phyloP scores from a whole-genome alignment of 2,888 invertebrate species.

The Chironomus riparius region DNA sequence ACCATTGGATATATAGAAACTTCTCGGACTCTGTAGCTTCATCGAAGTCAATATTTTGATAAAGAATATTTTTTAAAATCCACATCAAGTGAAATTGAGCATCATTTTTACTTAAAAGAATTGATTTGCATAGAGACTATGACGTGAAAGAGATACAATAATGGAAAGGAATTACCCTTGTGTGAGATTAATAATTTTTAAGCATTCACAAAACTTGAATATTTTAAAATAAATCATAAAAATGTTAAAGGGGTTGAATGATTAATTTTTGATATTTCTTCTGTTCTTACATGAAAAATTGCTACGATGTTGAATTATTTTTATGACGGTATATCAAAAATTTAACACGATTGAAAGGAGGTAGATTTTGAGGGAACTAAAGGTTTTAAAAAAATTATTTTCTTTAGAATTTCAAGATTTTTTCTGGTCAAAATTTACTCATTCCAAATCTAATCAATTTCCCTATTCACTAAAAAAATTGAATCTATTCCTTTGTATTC shows the following conservation, averaged over 20 bases:
- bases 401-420: too few relatives aligned
- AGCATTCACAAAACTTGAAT: background rate
- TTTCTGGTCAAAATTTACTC: too few relatives aligned
- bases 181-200: background rate
- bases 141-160: background rate
- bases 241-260: background rate
- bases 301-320: background rate
- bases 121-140: background rate
- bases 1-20: background rate
- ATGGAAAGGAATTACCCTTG: background rate
- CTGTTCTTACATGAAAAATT: background rate
- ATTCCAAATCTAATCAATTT: background rate
- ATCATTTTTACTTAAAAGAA: background rate
- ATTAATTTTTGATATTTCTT: background rate
- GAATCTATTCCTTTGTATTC: background rate
- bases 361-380: too few relatives aligned
- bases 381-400: too few relatives aligned
- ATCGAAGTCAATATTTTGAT: background rate
- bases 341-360: background rate
- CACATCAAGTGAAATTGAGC: background rate
- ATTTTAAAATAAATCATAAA: background rate
- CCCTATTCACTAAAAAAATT: background rate
- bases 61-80: background rate
- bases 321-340: background rate
- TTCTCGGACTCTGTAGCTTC: background rate